These are phyloP conservation scores for Chymomyza procnemis DNA, from an alignment of 2,888 invertebrate genomes.

Conservation along the genomic window DNA sequence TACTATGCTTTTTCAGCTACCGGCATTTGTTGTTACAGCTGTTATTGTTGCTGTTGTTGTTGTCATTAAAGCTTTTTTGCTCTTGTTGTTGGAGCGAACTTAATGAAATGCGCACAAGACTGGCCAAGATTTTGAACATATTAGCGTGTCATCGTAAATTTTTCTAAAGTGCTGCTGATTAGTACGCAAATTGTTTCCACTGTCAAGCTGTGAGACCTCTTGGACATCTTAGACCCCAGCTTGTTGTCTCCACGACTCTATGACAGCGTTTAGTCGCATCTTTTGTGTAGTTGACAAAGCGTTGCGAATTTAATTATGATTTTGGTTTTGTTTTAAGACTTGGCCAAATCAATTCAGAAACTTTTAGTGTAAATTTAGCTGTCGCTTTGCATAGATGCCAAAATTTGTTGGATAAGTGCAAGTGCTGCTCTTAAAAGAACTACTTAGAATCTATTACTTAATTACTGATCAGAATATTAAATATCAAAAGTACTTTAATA, in stretches of 20 bases:
- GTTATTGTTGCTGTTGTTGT: background rate
- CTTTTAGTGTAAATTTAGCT: background rate
- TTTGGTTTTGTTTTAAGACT: background rate
- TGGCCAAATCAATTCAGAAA: background rate
- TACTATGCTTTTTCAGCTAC: background rate
- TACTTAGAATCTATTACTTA: too few relatives aligned
- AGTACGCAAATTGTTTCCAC: conserved; percentile 26
- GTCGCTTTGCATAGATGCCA: background rate
- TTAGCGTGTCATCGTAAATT: conserved; percentile 44
- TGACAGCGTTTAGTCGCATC: background rate
- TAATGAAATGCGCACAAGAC: conserved; percentile 2
- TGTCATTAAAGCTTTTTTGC: background rate
- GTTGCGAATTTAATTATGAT: conserved; percentile 7
- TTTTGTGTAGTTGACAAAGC: background rate
- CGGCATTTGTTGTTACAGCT: conserved; percentile 10
- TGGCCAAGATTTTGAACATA: conserved; percentile 24
- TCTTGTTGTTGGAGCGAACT: conserved; percentile 46
- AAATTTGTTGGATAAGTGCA: background rate
- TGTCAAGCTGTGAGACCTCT: background rate
- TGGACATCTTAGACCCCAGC: background rate
- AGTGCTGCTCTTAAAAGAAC: too few relatives aligned
- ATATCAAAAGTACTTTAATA: too few relatives aligned
- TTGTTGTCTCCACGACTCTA: background rate
- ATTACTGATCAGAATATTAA: too few relatives aligned
- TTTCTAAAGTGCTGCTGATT: conserved; percentile 26